phyloP scores from a whole-genome alignment of 1,140 invertebrate genomes.

The Cotesia glomerata region DNA sequence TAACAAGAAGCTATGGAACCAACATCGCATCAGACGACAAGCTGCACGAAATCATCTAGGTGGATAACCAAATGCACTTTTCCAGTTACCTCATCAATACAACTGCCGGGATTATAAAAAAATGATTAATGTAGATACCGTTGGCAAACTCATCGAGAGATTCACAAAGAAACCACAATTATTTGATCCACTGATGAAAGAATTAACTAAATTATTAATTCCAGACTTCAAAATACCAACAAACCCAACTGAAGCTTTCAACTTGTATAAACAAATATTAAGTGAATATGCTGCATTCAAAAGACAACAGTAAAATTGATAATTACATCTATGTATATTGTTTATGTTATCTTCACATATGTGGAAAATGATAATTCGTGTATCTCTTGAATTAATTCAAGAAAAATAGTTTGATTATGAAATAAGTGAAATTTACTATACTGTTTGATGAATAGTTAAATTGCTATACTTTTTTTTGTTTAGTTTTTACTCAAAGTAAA shows the following conservation, averaged over 20 bases:
- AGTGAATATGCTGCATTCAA: no score
- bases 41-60: background rate
- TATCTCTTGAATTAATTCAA: no score
- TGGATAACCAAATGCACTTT: slow-evolving; percentile 9
- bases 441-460: no score
- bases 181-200: background rate
- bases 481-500: no score
- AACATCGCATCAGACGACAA: slow-evolving; percentile 18
- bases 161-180: background rate
- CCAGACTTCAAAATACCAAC: background rate
- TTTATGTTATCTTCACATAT: no score
- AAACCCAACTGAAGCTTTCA: background rate
- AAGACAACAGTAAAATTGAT: no score
- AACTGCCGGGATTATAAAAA: background rate
- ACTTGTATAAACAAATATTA: background rate
- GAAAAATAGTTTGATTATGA: no score
- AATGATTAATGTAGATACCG: background rate
- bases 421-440: no score
- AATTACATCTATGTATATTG: no score
- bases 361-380: no score
- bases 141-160: background rate
- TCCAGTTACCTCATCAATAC: background rate
- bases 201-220: background rate
- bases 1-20: slow-evolving; percentile 11
- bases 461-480: no score